Base-by-base conservation (phyloP, 2,888 invertebrate genomes). In the Eumacrocentrus americanus region DNA sequence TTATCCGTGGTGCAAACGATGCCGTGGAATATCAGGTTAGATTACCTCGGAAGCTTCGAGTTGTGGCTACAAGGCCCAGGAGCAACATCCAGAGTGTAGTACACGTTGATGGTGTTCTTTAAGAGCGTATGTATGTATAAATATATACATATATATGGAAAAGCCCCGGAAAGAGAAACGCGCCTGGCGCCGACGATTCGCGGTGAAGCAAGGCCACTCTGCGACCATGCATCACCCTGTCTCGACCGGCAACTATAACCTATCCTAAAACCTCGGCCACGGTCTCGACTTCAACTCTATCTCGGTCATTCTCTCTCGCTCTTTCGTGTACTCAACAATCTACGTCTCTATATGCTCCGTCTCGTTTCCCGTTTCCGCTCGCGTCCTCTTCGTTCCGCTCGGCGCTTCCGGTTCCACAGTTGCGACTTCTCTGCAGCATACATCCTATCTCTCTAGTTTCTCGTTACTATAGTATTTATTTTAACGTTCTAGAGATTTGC, bases 161-260 rank as follows among this genome's bases (percentile, higher is more conserved):
- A 60, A 47, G 44, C 58, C 18, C 16, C 11, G 12, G 29, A 18
- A 42, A 52, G 52, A 46, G 56, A 46, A 37, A 42, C 46, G 57
- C 55, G 47, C 46, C 55, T 58, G 68, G 73, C 73, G 75, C 73
- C 75, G 72, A 73, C 71, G 69, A 73, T 75, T 74, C 71, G 73
- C 69, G 72, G 73, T 73, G 70, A 71, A 70, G 69, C 72, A 68
- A 63, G 66, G 67, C 75, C 70, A 75, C 75, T 75, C 71, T 70
- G 68, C 70, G 68, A 71, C 72, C 68, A 75, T 75, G 73, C 70
- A 75, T 75, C 75, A 75, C 70, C 62, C 75, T 73, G 74, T 73
- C 73, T 72, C 67, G 61, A 70, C 73, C 72, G 67, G 67, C 69
- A 69, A 70, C 75, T 71, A 54, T 64, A 61, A 71, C 67, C 69